Base-by-base conservation (phyloP, 2,113 vertebrate genomes). In the Pyxicephalus adspersus region DNA sequence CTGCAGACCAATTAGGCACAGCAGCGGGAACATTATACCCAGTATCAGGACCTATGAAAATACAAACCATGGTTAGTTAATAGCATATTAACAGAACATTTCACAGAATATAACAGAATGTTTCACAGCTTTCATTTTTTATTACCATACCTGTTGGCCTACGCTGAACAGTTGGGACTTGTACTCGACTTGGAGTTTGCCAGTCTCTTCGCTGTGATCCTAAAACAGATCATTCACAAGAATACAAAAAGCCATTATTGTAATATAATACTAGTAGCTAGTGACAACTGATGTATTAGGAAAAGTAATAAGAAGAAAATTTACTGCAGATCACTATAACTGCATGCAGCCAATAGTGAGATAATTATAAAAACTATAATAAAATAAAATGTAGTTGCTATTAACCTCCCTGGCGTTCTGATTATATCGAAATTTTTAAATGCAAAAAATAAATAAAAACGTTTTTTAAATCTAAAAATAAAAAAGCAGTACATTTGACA, bases 141-240 rank as follows among this genome's bases (percentile, higher is more conserved):
- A 7, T 52, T 60, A 11, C 51, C 51, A 31, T 82, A 95, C 94
- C 94, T 93, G 92, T 73, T 74, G 91, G 86, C 76, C 86, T 88
- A 70, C 92, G 90, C 22, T 85, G 87, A 77, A 87, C 89, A 64
- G 90, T 88, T 74, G 88, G 90, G 90, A 90, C 91, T 72, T 94
- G 91, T 5, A 91, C 90, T 60, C 88, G 91, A 22, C 85, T 87
- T 72, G 88, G 80, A 54, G 89, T 78, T 34, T 87, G 83, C 92
- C 89, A 93, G 52, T 94, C 92, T 85, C 92, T 90, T 85, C 92
- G 90, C 83, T 86, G 85, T 83, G 90, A 88, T 85, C 87, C 94
- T 94, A 34, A 5, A 82, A 63, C 22, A 72, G 16, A 23, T 64
- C 38, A 45, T 45, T 45, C 38, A 45, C 38, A 45, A 45, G 38